Percentiles rank a stretch among this genome's conserved stretches.
These are phyloP conservation scores for Unio pictorum DNA, from an alignment of 2,888 invertebrate species.

Conservation along the genomic window DNA sequence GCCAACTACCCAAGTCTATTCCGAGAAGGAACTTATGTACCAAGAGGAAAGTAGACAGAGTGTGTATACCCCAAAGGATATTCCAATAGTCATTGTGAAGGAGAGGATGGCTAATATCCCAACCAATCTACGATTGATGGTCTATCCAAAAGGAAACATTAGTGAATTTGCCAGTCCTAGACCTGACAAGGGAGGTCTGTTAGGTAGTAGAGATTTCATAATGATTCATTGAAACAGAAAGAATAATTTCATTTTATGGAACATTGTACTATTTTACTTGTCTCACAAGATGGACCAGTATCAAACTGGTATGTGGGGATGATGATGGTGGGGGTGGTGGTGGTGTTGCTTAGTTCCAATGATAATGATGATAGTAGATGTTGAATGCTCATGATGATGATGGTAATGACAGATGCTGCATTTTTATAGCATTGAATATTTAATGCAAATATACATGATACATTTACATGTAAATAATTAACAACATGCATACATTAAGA, in stretches of 20 bases:
- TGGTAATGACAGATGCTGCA: too few relatives aligned
- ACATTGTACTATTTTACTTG: constrained; percentile 5
- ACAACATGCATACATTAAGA: too few relatives aligned
- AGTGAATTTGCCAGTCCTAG: constrained; percentile 81
- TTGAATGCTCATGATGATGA: too few relatives aligned
- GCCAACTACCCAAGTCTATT: constrained; percentile 77
- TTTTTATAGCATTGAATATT: too few relatives aligned
- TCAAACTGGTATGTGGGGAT: background rate
- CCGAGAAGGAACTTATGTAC: constrained; percentile 52
- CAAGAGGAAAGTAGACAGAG: constrained; percentile 45
- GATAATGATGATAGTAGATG: background rate
- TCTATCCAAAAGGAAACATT: constrained; percentile 84
- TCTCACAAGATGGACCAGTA: background rate
- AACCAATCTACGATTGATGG: constrained; percentile 81
- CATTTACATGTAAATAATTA: too few relatives aligned
- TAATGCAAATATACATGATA: too few relatives aligned
- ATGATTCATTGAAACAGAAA: background rate
- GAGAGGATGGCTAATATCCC: constrained; percentile 78
- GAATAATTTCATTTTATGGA: background rate
- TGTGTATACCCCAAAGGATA: constrained; percentile 42
- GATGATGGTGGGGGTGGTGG: background rate
- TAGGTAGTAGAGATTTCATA: constrained; percentile 21
- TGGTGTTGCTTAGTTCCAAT: too few relatives aligned
- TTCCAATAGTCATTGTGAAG: constrained; percentile 42
- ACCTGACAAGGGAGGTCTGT: constrained; percentile 44